phyloP scores from a whole-genome alignment of 2,113 vertebrate genomes.

The Pelmatolapia mariae region DNA sequence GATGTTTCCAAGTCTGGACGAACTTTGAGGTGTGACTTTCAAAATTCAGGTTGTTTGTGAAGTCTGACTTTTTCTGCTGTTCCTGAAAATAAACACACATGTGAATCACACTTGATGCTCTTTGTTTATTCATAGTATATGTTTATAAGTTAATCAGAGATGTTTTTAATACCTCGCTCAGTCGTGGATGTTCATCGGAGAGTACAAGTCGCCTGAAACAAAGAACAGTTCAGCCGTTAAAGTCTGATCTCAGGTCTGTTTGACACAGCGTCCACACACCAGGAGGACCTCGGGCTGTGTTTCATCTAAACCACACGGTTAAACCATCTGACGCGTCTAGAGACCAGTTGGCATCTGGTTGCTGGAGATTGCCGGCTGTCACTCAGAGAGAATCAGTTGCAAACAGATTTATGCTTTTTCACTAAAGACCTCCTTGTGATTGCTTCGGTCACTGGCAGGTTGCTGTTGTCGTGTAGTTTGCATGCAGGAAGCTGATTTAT shows the following conservation, averaged over 20 bases:
- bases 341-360: not conserved
- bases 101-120: not conserved
- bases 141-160: not conserved
- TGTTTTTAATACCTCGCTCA: not conserved
- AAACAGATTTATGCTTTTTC: not conserved
- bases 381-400: not conserved
- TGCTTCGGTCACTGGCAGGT: not conserved
- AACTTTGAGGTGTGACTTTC: fast-evolving
- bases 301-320: not conserved
- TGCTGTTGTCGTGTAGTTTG: not conserved
- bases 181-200: not conserved
- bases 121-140: not conserved
- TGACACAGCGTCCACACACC: not conserved
- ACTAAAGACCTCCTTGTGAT: not conserved
- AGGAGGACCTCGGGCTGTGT: not conserved
- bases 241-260: not conserved
- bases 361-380: not conserved
- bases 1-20: not conserved
- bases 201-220: not conserved
- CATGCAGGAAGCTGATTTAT: not conserved
- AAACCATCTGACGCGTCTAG: not conserved
- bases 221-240: not conserved
- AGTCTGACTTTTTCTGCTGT: not conserved
- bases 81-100: not conserved
- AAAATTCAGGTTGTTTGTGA: not conserved